Evolutionary conservation across 2,888 invertebrate genomes (phyloP).

Genomic region (Eustalomyia histrio): DNA sequence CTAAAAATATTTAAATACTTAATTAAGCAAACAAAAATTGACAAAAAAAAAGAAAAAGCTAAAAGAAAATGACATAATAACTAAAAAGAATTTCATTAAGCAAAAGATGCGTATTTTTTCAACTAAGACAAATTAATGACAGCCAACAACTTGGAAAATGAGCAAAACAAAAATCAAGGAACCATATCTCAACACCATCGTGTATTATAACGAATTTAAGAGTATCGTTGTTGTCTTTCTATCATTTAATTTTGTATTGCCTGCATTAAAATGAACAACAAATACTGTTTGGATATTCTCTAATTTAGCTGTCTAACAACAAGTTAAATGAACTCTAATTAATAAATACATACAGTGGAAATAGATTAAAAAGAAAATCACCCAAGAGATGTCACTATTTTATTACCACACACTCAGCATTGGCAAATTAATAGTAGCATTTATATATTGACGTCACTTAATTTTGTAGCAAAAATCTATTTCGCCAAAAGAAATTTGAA

Average conservation of each 20-base stretch:
- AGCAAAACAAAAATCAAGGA: background rate
- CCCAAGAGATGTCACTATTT: slow-evolving; percentile 23
- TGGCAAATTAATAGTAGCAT: slow-evolving; percentile 45
- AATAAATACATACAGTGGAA: slow-evolving; percentile 12
- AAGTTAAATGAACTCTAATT: slow-evolving; percentile 64
- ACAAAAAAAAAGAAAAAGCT: background rate
- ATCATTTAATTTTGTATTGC: background rate
- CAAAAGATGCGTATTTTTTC: background rate
- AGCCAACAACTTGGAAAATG: slow-evolving; percentile 3
- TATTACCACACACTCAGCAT: slow-evolving; percentile 37
- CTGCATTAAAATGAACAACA: slow-evolving; percentile 34
- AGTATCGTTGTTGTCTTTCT: background rate
- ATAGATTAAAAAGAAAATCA: background rate
- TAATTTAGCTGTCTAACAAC: slow-evolving; percentile 39
- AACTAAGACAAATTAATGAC: background rate
- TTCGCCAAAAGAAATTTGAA: slow-evolving; percentile 31
- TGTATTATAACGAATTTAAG: background rate
- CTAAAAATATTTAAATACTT: background rate
- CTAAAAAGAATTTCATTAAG: slow-evolving; percentile 19
- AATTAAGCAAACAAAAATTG: background rate
- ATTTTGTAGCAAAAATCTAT: slow-evolving; percentile 5
- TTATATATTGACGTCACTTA: slow-evolving; percentile 42
- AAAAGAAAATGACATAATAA: slow-evolving; percentile 39
- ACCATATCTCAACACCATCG: background rate
- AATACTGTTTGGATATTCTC: background rate